Base-by-base conservation (phyloP, 2,797 vertebrate species). In the Brachyalestes nurse region DNA sequence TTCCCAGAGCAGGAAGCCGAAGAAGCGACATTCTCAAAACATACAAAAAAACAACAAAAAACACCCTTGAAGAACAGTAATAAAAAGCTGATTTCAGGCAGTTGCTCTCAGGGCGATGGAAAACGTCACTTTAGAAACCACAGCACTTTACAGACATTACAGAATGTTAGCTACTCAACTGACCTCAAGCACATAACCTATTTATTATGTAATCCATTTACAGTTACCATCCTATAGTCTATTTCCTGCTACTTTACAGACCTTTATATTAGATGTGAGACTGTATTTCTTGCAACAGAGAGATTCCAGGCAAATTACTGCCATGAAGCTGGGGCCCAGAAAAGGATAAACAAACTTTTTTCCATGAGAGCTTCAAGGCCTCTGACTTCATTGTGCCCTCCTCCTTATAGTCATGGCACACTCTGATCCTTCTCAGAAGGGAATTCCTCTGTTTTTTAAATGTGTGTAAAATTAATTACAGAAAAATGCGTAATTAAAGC, bases 1-100 rank as follows among this genome's bases (percentile, higher is more conserved):
- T 83, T 83, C 88, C 89, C 84, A 87, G 81, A 86, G 88, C 92
- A 92, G 93, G 93, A 95, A 93, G 93, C 87, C 77, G 25, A 86
- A 72, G 64, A 85, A 89, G 88, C 82, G 51, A 85, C 80, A 79
- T 87, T 90, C 86, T 78, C 80, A 92, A 84, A 92, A 88, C 84
- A 88, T 75, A 70, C 81, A 47, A 8, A 8, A 47, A 47, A 47
- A 16, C 1, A 51, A 4, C 16, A 14, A 51, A 90, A 90, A 90
- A 90, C 85, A 78, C 83, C 86, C 87, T 45, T 19, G 60, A 72
- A 83, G 86, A 87, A 75, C 87, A 25, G 60, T 67, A 67, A 82
- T 8, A 45, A 85, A 75, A 82, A 14, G 0, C 28, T 53, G 76
- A 75, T 60, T 75, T 40, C 16, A 60, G 49, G 23, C 49, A 21